Percentiles rank a stretch among this genome's conserved stretches.
phyloP scores from a whole-genome alignment of 2,888 invertebrate genomes.

The Adineta ricciae region DNA sequence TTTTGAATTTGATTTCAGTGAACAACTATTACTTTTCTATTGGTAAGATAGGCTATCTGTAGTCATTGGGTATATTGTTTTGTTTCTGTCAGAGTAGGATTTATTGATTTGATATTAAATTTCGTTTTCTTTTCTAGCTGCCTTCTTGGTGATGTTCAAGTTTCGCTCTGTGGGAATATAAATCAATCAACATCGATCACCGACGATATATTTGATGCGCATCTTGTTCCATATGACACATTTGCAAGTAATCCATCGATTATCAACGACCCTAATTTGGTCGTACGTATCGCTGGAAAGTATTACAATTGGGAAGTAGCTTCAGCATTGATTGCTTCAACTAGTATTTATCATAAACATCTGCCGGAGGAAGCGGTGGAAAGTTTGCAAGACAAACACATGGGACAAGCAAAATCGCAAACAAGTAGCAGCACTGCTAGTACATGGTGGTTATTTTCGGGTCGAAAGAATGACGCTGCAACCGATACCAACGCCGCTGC shows the following conservation, averaged over 20 bases:
- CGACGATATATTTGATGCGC: constrained; percentile 24
- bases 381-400: background rate
- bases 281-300: constrained; percentile 62
- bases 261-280: constrained; percentile 66
- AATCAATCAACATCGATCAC: background rate
- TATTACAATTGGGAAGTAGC: constrained; percentile 70
- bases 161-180: constrained; percentile 68
- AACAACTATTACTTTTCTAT: background rate
- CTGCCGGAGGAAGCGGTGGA: constrained; percentile 56
- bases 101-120: no score
- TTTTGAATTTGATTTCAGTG: background rate
- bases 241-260: constrained; percentile 61
- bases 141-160: constrained; percentile 57
- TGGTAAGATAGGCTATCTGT: background rate
- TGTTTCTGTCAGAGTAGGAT: no score
- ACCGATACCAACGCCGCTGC: background rate
- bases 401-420: background rate
- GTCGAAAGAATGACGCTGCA: background rate
- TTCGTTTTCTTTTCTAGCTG: background rate
- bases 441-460: background rate
- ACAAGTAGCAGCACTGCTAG: background rate
- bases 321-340: constrained; percentile 75
- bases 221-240: constrained; percentile 53
- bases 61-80: no score
- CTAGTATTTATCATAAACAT: constrained; percentile 72